Base-by-base conservation (phyloP, 2,113 vertebrate species). In the Ariopsis seemanni region DNA sequence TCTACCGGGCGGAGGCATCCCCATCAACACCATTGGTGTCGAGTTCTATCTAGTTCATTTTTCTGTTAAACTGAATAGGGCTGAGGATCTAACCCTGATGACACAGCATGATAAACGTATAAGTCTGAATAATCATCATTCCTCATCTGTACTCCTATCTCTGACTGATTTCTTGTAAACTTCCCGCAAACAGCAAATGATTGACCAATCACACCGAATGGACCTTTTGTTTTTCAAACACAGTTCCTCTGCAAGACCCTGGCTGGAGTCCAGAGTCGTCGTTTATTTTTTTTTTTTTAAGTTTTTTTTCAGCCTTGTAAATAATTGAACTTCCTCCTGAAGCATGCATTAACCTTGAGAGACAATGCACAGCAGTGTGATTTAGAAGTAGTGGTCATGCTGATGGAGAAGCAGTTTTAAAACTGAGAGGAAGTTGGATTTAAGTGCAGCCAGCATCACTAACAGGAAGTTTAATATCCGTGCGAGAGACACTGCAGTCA, bases 301-400 rank as follows among this genome's bases (percentile, higher is more conserved):
- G 34, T 42, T 55, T 71, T 69, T 72, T 62, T 79, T 53, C 11
- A 65, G 34, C 27, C 7, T 48, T 42, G 90, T 93, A 89, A 93
- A 93, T 93, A 89, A 93, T 91, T 79, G 80, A 93, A 88, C 88
- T 93, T 93, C 92, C 90, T 69, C 89, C 90, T 90, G 85, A 83
- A 77, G 89, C 93, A 91, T 88, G 63, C 89, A 89, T 25, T 90
- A 80, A 85, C 90, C 57, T 34, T 2, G 11, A 62, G 9, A 89
- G 82, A 92, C 81, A 87, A 90, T 71, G 57, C 86, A 12, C 50
- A 87, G 79, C 15, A n/a, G 22, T 12, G 25, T 75, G 85, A 65
- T 86, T 72, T 20, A 79, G 88, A 67, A 58, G n/a, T 27, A 82
- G 42, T 20, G 55, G 15, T 72, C 63, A 18, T 14, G 34, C 55